Percentiles rank a stretch among this genome's conserved stretches.
Conservation (phyloP, 2,113 vertebrate species). For the Tachuris rubrigastra region DNA sequence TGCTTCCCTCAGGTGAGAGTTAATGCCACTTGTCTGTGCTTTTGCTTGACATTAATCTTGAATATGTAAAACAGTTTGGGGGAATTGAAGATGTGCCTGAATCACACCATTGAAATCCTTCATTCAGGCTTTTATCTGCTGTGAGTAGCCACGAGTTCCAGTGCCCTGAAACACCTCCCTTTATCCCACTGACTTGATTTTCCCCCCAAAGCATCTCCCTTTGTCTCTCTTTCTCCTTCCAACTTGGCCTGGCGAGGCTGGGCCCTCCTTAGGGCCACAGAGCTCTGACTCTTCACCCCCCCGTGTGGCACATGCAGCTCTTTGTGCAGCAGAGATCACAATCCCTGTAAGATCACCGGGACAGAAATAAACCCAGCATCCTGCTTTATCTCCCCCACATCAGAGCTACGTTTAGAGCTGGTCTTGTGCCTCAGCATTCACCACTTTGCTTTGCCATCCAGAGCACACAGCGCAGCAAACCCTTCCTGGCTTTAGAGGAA, state of each 20-base stretch:
- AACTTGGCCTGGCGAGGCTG: neutral
- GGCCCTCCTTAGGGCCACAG: neutral
- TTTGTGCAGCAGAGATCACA: neutral
- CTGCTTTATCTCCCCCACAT: neutral
- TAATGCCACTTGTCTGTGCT: neutral
- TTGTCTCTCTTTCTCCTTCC: neutral
- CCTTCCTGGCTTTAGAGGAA: neutral
- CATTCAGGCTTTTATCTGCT: neutral
- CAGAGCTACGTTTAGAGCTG: neutral
- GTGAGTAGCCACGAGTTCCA: neutral
- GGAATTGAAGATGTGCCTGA: neutral
- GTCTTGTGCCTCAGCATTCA: neutral
- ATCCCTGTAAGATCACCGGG: fast-evolving
- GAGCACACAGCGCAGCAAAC: neutral
- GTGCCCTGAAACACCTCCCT: neutral
- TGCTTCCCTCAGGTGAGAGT: neutral
- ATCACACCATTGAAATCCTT: neutral
- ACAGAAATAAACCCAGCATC: neutral
- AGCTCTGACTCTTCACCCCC: neutral
- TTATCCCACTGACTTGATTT: neutral
- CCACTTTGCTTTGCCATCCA: neutral
- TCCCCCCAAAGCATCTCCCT: neutral
- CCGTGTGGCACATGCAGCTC: neutral
- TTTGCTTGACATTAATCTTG: neutral
- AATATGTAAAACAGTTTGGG: neutral